Percentiles rank a stretch among this genome's conserved stretches.
Evolutionary conservation across 2,797 vertebrate species (phyloP).

Genomic region (Catharus ustulatus): DNA sequence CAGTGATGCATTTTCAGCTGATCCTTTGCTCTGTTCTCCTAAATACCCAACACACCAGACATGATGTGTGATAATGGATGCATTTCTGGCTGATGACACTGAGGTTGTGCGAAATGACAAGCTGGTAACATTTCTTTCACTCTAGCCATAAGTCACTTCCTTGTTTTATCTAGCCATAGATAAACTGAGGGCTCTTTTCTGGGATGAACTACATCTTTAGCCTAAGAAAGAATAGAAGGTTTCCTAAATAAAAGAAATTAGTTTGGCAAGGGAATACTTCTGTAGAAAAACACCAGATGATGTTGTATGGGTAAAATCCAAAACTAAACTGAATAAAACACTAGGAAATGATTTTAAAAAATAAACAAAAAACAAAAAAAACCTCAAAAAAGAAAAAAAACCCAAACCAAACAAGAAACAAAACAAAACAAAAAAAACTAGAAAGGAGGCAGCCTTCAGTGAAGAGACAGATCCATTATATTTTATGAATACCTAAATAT

Average conservation of each 20-base stretch:
- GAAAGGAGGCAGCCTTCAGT: neutral
- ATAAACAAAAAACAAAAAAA: too few relatives aligned
- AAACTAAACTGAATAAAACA: neutral
- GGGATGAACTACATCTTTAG: neutral
- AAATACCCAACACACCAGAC: neutral
- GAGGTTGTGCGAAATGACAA: neutral
- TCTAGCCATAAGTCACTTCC: neutral
- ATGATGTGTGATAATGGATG: neutral
- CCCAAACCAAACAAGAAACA: too few relatives aligned
- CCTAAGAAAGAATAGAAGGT: neutral
- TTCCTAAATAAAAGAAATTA: neutral
- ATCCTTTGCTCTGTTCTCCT: neutral
- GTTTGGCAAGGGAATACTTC: neutral
- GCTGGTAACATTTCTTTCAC: neutral
- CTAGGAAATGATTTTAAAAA: neutral
- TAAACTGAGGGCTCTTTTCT: neutral
- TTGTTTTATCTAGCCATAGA: neutral
- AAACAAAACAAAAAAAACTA: neutral
- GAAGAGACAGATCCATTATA: neutral
- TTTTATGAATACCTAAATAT: neutral
- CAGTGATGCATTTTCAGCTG: neutral
- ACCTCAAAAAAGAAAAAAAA: neutral
- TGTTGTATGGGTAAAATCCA: neutral
- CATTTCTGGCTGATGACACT: neutral
- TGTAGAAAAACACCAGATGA: neutral